Evolutionary conservation across 1,140 invertebrate genomes (phyloP).

Genomic region (Eurosta solidaginis): DNA sequence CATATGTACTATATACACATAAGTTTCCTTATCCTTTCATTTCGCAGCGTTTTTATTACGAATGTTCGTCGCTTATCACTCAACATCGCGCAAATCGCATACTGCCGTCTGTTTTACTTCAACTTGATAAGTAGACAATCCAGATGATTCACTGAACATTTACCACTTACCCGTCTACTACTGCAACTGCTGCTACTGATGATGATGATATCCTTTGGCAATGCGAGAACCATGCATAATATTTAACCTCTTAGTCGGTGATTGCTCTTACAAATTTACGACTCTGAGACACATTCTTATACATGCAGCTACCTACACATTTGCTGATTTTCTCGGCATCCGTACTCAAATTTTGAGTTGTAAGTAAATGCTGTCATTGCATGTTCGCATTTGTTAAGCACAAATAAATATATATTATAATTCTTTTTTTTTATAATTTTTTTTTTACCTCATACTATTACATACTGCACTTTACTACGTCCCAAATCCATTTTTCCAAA

Average conservation of each 20-base stretch:
- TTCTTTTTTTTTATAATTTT: not conserved
- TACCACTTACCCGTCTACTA: not conserved
- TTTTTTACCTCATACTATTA: too few species aligned
- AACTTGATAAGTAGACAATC: not conserved
- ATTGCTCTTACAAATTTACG: not conserved
- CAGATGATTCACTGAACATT: not conserved
- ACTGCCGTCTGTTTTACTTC: not conserved
- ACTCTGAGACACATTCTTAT: not conserved
- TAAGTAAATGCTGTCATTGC: not conserved
- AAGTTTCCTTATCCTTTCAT: not conserved
- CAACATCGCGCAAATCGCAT: not conserved
- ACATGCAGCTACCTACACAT: not conserved
- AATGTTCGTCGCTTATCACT: not conserved
- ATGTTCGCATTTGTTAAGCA: not conserved
- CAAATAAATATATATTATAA: not conserved
- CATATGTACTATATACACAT: too few species aligned
- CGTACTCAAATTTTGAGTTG: not conserved
- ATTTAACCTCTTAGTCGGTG: constrained; percentile 10
- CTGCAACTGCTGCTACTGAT: too few species aligned
- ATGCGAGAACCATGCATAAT: not conserved
- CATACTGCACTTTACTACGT: not conserved
- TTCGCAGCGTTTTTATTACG: not conserved
- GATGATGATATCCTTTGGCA: not conserved
- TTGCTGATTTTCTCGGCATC: not conserved
- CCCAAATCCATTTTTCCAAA: not conserved